These are phyloP conservation scores for Dryobates pubescens DNA, from an alignment of 2,797 vertebrate genomes.

Conservation along the genomic window DNA sequence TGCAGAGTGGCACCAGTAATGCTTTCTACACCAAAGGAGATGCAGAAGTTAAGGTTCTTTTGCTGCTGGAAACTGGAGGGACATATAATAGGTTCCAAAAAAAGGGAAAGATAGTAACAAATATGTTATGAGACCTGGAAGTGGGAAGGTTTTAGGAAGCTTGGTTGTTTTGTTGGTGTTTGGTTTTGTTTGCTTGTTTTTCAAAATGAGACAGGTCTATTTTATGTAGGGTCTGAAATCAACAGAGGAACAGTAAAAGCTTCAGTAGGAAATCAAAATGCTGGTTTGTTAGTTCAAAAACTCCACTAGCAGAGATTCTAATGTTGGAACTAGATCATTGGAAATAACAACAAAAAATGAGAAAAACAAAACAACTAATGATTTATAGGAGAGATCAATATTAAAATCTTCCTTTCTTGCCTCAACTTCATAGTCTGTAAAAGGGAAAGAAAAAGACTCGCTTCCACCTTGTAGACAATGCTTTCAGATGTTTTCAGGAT, in stretches of 20 bases:
- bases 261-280: background rate
- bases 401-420: background rate
- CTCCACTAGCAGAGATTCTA: background rate
- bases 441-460: background rate
- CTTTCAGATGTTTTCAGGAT: background rate
- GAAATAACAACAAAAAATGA: background rate
- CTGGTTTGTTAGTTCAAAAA: background rate
- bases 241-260: background rate
- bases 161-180: background rate
- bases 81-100: background rate
- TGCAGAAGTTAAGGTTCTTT: background rate
- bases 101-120: background rate
- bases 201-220: background rate
- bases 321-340: background rate
- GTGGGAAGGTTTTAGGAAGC: background rate
- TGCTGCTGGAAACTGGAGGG: background rate
- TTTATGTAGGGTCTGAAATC: background rate
- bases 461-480: background rate
- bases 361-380: background rate
- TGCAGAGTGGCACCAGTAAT: background rate
- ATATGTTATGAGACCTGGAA: background rate
- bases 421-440: background rate
- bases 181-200: background rate
- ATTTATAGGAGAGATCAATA: background rate
- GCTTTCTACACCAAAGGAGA: background rate